phyloP scores from a whole-genome alignment of 2,888 invertebrate species.

The Microchrysa polita region DNA sequence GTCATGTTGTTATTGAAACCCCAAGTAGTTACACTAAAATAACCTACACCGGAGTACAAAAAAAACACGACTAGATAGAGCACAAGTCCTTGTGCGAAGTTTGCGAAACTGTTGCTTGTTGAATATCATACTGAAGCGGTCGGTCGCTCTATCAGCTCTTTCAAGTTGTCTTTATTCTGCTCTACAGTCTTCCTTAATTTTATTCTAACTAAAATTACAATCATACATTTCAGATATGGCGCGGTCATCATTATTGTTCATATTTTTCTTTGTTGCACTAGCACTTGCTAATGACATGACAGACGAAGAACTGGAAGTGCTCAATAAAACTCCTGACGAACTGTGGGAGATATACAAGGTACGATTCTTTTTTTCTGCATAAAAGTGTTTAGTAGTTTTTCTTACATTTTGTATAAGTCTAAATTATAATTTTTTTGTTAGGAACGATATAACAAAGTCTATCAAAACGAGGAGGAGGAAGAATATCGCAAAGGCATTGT shows the following conservation, averaged over 20 bases:
- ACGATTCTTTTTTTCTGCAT: background rate
- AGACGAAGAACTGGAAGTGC: slow-evolving; percentile 16
- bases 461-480: slow-evolving; percentile 23
- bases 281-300: slow-evolving; percentile 21
- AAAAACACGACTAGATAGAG: no score
- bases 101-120: no score
- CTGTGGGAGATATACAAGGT: slow-evolving; percentile 34
- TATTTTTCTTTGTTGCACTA: slow-evolving; percentile 18
- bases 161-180: background rate
- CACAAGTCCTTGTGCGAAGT: no score
- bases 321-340: slow-evolving; percentile 29
- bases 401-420: no score
- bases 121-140: no score
- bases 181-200: background rate
- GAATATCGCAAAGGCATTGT: slow-evolving; percentile 27
- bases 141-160: no score
- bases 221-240: slow-evolving; percentile 20
- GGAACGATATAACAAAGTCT: slow-evolving; percentile 25
- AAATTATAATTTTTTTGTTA: no score
- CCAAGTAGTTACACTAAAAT: no score
- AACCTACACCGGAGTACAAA: no score
- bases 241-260: background rate
- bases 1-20: no score
- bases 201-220: no score
- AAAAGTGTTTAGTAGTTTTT: no score